Evolutionary conservation across 2,888 invertebrate species (phyloP), one percentile per base, ranked within the genome.

Genomic region (Teleogryllus oceanicus): DNA sequence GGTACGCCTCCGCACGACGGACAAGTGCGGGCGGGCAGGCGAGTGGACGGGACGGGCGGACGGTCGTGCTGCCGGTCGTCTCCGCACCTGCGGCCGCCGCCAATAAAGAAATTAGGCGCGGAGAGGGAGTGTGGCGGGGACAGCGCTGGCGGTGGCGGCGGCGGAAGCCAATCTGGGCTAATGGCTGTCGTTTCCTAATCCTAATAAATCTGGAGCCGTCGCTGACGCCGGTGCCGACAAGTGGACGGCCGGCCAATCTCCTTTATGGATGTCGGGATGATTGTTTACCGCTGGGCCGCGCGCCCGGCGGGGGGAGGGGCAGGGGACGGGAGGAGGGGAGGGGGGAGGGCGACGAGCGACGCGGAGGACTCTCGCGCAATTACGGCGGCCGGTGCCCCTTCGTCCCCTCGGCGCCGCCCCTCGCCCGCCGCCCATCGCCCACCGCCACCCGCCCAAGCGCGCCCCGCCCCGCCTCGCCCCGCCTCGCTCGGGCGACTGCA

Each of bases 161-260:
- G n/a, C 62, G 62, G 62, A 62, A 74, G 78, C 75, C 74, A 78
- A 78, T 78, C 78, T 78, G 62, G 20, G 74, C 74, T 78, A 78
- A 78, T 74, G 78, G 78, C 49, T 75, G 78, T 78, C 78, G 74
- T 49, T 74, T 74, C 49, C 78, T 78, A 74, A 74, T 75, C 49
- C 78, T 74, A 78, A 78, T 78, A 78, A 78, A 78, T 78, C 78
- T 77, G 77, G 13, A 50, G 77, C 77, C 77, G 49, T 24, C 77
- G 77, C 24, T 77, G 76, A 37, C 37, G 37, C 37, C 37, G 20
- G 76, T 77, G 77, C 18, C 76, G 76, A 16, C 76, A 76, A 49
- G n/a, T 49, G 50, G 77, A 49, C 77, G n/a, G 16, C n/a, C 13
- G 62, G n/a, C 49, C 77, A 77, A 77, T 77, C 77, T 77, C 37